Base-by-base conservation (phyloP, 1,140 invertebrate species). In the Thaumetopoea pityocampa region DNA sequence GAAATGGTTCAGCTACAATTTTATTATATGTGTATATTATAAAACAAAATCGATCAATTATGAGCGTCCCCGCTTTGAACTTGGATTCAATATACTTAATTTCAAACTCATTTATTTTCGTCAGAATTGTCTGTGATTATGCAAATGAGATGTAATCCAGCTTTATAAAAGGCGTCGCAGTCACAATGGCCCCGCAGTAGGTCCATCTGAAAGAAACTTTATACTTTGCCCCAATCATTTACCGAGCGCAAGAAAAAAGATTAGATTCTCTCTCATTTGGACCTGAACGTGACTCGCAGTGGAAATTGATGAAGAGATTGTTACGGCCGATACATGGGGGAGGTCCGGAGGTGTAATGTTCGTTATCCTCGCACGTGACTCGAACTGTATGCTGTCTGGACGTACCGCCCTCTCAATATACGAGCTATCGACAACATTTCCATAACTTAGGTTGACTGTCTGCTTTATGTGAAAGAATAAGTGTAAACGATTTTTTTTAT, bases 201-300 rank as follows among this genome's bases (percentile, higher is more conserved):
- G 49, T 53, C 53, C 51, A 50, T 51, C 27, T 35, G 29, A 50
- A 29, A 54, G 37, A 59, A 49, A 61, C 53, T 64, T 62, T 61
- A 61, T 56, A 65, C 52, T 56, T 40, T 38, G 50, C 10, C 42
- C 57, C 65, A 65, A 68, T 67, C 60, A 68, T 56, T 67, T 60
- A n/a, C 23, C 51, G 47, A 49, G 52, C 49, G 46, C 45, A 44
- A 54, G 46, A 58, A 63, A 55, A 66, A 55, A 67, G 58, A 68
- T 68, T 68, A 66, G 59, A 66, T 68, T 68, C 58, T 66, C 62
- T 59, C 53, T 66, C 66, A 68, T 68, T 68, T 68, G 66, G 54
- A 47, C 50, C 12, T 15, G 37, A 36, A 63, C 62, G 66, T 68
- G 66, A 66, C 53, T 53, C 20, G 65, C 44, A 59, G 52, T 51